Conservation (phyloP, 1,140 invertebrate species). For the Leptonema lineaticorne region DNA sequence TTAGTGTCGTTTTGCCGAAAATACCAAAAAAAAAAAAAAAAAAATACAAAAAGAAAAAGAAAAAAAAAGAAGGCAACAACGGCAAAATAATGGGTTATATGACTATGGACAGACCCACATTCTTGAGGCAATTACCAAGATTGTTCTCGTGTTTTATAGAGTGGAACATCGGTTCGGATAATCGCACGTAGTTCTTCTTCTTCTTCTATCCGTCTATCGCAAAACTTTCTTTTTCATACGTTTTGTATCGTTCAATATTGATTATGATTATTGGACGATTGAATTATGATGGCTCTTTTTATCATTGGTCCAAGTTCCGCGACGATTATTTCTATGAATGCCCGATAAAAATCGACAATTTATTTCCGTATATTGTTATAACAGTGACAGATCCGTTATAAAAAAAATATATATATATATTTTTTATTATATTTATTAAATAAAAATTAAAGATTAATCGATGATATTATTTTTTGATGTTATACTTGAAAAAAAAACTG, state of each 20-base stretch:
- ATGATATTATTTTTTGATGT: no score
- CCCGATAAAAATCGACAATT: no score
- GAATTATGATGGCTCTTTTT: background rate
- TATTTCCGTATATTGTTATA: no score
- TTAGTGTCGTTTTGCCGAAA: constrained; percentile 23
- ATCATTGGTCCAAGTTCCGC: background rate
- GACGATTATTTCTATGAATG: no score
- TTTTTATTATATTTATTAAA: no score
- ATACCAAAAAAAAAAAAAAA: no score
- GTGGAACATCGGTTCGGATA: constrained; percentile 26
- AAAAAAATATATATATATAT: no score
- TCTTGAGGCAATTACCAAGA: constrained; percentile 17
- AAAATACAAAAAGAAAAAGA: no score
- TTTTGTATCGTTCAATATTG: background rate
- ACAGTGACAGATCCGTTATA: no score
- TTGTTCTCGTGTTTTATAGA: constrained; percentile 15
- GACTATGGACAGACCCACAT: constrained; percentile 14
- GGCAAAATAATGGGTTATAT: constrained; percentile 17
- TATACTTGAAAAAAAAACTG: no score
- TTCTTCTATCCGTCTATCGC: background rate
- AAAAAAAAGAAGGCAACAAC: no score
- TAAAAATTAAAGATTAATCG: no score
- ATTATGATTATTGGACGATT: background rate
- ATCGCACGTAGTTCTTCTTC: background rate
- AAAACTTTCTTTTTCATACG: constrained; percentile 20